These are phyloP conservation scores for Microplitis manilae DNA, from an alignment of 2,888 invertebrate species.

Conservation along the genomic window DNA sequence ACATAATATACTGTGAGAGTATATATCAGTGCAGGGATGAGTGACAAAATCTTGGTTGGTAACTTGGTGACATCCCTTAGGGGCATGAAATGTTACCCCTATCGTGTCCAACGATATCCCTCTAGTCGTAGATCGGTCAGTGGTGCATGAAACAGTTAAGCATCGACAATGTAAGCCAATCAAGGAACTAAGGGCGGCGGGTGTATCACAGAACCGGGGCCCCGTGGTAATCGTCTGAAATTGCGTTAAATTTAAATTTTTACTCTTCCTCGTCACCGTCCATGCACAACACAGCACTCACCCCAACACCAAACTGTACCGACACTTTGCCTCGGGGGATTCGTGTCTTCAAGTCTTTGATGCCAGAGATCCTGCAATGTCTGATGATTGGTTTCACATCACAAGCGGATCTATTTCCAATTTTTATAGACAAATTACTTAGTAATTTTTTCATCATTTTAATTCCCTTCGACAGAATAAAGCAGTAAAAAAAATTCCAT, in stretches of 20 bases:
- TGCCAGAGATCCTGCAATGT: constrained; percentile 28
- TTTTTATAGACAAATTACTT: background rate
- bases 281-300: background rate
- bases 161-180: constrained; percentile 72
- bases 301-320: background rate
- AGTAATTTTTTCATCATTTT: background rate
- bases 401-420: constrained; percentile 12
- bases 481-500: too few relatives aligned
- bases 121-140: constrained; percentile 62
- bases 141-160: constrained; percentile 72
- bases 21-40: constrained; percentile 21
- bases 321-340: constrained; percentile 22
- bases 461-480: background rate
- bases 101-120: constrained; percentile 63
- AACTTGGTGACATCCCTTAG: constrained; percentile 48
- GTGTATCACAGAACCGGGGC: constrained; percentile 58
- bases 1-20: background rate
- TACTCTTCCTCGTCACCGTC: constrained; percentile 48
- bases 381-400: constrained; percentile 32
- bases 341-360: constrained; percentile 36
- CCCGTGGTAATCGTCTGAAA: constrained; percentile 67
- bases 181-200: constrained; percentile 58
- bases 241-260: constrained; percentile 70
- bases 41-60: constrained; percentile 34
- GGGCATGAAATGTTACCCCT: constrained; percentile 70